Evolutionary conservation across 30 jellyfish, hydroid and myxozoan species (phyloP).

Genomic region (Phacellophora camtschatica): DNA sequence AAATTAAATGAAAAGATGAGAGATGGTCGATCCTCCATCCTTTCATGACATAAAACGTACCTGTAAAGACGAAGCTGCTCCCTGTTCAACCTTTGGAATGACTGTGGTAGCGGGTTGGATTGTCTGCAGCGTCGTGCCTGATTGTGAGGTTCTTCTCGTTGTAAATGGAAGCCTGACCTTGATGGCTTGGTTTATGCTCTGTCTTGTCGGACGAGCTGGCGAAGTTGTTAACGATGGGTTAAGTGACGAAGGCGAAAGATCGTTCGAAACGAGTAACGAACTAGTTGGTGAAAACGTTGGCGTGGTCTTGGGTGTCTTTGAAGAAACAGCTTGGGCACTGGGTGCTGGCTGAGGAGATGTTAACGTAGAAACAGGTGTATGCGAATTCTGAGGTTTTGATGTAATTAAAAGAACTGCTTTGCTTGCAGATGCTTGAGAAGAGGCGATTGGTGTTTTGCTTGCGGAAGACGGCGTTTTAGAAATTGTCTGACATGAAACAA

Average conservation of each 20-base stretch:
- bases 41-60: too few species aligned
- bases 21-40: too few species aligned
- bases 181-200: conserved; percentile 57
- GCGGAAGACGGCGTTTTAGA: too few species aligned
- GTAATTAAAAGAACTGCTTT: too few species aligned
- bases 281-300: not conserved
- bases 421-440: too few species aligned
- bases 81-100: not conserved
- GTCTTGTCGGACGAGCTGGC: conserved; percentile 56
- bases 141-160: not conserved
- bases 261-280: not conserved
- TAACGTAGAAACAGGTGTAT: too few species aligned
- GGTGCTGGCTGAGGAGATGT: not conserved
- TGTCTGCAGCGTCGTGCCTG: not conserved
- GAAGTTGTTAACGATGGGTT: not conserved
- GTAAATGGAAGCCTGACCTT: conserved; percentile 56
- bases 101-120: not conserved
- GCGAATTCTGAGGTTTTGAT: too few species aligned
- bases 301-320: not conserved
- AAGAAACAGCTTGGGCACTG: not conserved
- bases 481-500: not conserved
- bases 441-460: too few species aligned
- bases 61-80: too few species aligned
- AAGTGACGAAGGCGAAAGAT: not conserved
- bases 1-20: too few species aligned